Evolutionary conservation across 1,140 invertebrate species (phyloP), one percentile per base, ranked within the genome.

Genomic region (Drosophila burlai): DNA sequence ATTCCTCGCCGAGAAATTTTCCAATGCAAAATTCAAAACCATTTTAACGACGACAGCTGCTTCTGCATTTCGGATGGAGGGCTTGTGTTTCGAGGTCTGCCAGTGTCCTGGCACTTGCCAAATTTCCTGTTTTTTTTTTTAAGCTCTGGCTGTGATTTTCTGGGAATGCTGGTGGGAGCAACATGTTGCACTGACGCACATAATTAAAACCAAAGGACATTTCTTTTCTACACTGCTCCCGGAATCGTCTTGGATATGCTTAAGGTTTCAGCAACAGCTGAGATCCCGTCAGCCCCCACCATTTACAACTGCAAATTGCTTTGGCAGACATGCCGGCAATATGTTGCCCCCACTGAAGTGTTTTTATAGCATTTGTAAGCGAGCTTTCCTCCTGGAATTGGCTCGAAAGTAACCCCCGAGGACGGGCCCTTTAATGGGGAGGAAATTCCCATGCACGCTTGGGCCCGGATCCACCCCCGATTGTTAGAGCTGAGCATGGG

Each of bases 301-400:
- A 84, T 87, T 89, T 84, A 78, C 81, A 89, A 83, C 83, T 80
- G 80, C 74, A 79, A 85, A 85, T 85, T 79, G 66, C 64, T 75
- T 76, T 66, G 58, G 63, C 69, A 91, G 86, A 91, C 82, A 80
- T 87, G 68, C 71, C 76, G 83, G 72, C 87, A 87, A 91, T 82
- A 85, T 91, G 86, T 83, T 83, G 67, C 57, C 78, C 60, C 64
- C 61, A 18, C 66, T 31, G 47, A 81, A 83, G 82, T 80, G 79
- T 90, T 83, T 91, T 85, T 87, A 83, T 73, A 57, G 66, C 81
- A 71, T 54, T 74, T 74, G 73, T 67, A 73, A 62, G 45, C 36
- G 71, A 80, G 80, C 83, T 57, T 40, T 57, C 29, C 55, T 52
- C 43, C 58, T 68, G 46, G 43, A 67, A 82, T 80, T 82, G 67